These are phyloP conservation scores for Sciaenops ocellatus DNA, from an alignment of 2,797 vertebrate genomes.

Conservation along the genomic window DNA sequence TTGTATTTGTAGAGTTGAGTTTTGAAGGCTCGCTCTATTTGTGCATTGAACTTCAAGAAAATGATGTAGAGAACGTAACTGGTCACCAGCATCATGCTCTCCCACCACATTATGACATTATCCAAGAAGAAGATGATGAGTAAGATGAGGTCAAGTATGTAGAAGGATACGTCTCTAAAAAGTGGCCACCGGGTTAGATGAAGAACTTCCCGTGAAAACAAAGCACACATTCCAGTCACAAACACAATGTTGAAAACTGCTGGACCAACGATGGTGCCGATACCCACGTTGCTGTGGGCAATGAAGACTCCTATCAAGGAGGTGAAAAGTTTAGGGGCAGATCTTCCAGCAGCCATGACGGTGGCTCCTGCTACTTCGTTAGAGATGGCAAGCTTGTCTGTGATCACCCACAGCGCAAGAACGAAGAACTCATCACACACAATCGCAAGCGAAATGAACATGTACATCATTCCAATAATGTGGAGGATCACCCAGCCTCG, in stretches of 20 bases:
- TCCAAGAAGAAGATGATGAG: slow-evolving; percentile 97
- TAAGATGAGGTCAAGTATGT: slow-evolving; percentile 92
- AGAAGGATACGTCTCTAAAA: slow-evolving; percentile 95
- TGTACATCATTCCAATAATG: slow-evolving; percentile 32
- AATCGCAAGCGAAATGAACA: neutral
- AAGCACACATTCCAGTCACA: neutral
- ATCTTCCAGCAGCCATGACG: neutral
- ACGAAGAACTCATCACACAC: neutral
- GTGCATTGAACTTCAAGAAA: neutral
- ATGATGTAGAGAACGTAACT: slow-evolving; percentile 44
- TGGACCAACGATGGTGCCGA: too few species aligned
- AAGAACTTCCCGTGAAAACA: slow-evolving; percentile 76
- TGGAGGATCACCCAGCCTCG: slow-evolving; percentile 5
- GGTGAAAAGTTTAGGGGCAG: neutral
- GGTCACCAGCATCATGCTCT: slow-evolving; percentile 90
- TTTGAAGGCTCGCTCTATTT: neutral
- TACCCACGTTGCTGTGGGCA: neutral
- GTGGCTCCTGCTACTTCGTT: neutral
- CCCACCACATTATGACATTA: slow-evolving; percentile 94
- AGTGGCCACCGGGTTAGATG: slow-evolving; percentile 96
- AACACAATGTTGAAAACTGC: too few species aligned
- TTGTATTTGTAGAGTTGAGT: neutral
- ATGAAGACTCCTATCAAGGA: neutral
- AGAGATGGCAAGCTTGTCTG: neutral
- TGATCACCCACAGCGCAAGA: neutral